Conservation (phyloP, 1,140 invertebrate genomes). For the Ptiloglossa arizonensis region DNA sequence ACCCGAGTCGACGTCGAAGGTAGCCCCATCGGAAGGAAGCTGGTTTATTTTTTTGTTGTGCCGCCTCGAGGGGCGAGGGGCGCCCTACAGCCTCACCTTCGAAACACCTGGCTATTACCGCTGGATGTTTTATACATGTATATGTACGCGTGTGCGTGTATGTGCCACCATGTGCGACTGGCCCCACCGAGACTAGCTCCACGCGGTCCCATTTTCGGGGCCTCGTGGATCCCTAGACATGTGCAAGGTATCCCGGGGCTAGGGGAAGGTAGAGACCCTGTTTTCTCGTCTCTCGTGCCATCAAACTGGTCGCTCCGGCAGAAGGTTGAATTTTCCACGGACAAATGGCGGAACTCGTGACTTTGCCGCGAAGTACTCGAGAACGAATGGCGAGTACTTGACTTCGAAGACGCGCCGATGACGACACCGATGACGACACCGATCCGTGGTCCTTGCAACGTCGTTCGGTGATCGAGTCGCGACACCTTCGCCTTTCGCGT, state of each 20-base stretch:
- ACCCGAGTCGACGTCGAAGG: slow-evolving; percentile 43
- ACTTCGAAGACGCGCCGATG: not conserved
- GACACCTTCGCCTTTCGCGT: not conserved
- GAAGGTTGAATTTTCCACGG: slow-evolving; percentile 33
- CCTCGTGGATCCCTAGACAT: slow-evolving; percentile 71
- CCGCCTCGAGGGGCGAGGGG: slow-evolving; percentile 70
- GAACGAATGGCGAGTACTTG: slow-evolving; percentile 22
- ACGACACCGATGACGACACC: not conserved
- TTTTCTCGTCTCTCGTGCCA: slow-evolving; percentile 35
- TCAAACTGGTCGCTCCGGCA: slow-evolving; percentile 5
- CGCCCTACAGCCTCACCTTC: slow-evolving; percentile 76
- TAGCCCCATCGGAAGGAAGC: slow-evolving; percentile 79
- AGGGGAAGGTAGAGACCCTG: slow-evolving; percentile 25
- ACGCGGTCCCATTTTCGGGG: slow-evolving; percentile 77
- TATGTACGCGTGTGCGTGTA: not conserved
- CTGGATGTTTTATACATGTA: slow-evolving; percentile 71
- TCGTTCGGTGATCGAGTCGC: not conserved
- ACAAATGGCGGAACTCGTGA: not conserved
- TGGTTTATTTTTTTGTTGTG: slow-evolving; percentile 78
- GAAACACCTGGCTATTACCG: slow-evolving; percentile 80
- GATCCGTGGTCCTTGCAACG: no score
- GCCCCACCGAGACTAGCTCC: slow-evolving; percentile 80
- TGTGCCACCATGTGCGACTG: slow-evolving; percentile 75
- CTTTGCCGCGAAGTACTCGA: not conserved
- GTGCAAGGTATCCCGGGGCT: slow-evolving; percentile 54